Percentiles rank a stretch among this genome's conserved stretches.
Conservation (phyloP, 2,888 invertebrate genomes). For the Drosophila helvetica region DNA sequence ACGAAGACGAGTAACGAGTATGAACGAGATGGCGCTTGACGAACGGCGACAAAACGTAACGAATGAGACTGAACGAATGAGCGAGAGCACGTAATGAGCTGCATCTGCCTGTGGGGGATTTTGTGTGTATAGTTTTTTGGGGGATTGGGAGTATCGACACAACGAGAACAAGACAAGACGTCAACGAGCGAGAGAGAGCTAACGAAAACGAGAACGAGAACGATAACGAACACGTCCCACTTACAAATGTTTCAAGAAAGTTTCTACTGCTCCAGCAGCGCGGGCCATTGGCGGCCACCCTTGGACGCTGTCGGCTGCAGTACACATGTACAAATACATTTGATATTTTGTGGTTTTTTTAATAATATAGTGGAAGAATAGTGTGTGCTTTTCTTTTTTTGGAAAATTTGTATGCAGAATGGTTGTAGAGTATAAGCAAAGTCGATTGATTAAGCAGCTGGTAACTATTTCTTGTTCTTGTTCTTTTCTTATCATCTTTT, state of each 20-base stretch:
- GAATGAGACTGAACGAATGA: slow-evolving; percentile 37
- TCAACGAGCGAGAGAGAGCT: slow-evolving; percentile 28
- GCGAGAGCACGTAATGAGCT: slow-evolving; percentile 31
- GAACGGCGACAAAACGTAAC: slow-evolving; percentile 31
- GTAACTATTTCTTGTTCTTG: slow-evolving; percentile 59
- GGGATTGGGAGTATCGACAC: slow-evolving; percentile 46
- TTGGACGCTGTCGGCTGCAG: slow-evolving; percentile 83
- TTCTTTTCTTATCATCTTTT: no score
- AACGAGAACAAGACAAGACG: slow-evolving; percentile 59
- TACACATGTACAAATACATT: slow-evolving; percentile 81
- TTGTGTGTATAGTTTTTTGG: slow-evolving; percentile 17
- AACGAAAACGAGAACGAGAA: slow-evolving; percentile 37
- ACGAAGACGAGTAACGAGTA: slow-evolving; percentile 31
- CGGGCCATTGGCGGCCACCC: slow-evolving; percentile 82
- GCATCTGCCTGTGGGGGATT: slow-evolving; percentile 14
- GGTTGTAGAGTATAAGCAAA: slow-evolving; percentile 77
- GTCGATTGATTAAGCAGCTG: slow-evolving; percentile 69
- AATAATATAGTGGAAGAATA: slow-evolving; percentile 77
- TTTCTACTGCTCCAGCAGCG: slow-evolving; percentile 84
- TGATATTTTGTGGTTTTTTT: slow-evolving; percentile 50
- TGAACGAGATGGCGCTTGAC: slow-evolving; percentile 8
- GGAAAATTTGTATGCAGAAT: slow-evolving; percentile 66
- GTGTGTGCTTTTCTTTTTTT: slow-evolving; percentile 49
- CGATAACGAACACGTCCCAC: slow-evolving; percentile 59
- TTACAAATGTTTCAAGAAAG: slow-evolving; percentile 84